These are phyloP conservation scores for Drosophila affinis DNA, from an alignment of 2,888 invertebrate genomes.

Conservation along the genomic window DNA sequence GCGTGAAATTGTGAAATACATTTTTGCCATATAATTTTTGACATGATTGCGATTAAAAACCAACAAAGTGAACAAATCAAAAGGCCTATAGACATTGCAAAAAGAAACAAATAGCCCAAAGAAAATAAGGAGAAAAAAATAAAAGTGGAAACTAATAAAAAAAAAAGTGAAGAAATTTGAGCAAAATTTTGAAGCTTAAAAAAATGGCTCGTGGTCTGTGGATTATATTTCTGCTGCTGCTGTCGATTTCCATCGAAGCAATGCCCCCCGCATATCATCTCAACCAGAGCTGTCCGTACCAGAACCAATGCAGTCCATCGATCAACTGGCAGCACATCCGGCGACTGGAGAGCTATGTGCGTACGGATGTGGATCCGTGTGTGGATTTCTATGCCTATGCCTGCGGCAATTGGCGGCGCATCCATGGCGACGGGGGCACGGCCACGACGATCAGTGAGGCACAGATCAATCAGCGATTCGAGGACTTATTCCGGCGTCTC, in stretches of 20 bases:
- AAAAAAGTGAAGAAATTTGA: constrained; percentile 3
- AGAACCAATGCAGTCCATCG: constrained; percentile 50
- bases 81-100: constrained; percentile 6
- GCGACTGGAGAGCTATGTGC: constrained; percentile 60
- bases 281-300: constrained; percentile 63
- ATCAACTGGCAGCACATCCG: constrained; percentile 66
- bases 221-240: constrained; percentile 47
- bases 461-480: constrained; percentile 61
- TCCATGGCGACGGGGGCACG: constrained; percentile 48
- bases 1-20: constrained; percentile 39
- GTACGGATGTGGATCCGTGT: constrained; percentile 64
- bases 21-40: constrained; percentile 15
- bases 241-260: constrained; percentile 34
- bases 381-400: constrained; percentile 73
- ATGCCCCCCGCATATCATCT: constrained; percentile 45
- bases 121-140: background rate
- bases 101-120: background rate
- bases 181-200: constrained; percentile 1
- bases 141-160: constrained; percentile 2
- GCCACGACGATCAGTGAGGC: constrained; percentile 67
- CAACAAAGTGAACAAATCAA: constrained; percentile 37
- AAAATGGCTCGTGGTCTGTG: constrained; percentile 45
- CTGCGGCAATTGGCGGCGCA: constrained; percentile 70
- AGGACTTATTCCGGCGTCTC: constrained; percentile 56
- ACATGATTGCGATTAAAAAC: constrained; percentile 56